These are phyloP conservation scores for Electrophaes corylata DNA, from an alignment of 2,888 invertebrate species.

Conservation along the genomic window DNA sequence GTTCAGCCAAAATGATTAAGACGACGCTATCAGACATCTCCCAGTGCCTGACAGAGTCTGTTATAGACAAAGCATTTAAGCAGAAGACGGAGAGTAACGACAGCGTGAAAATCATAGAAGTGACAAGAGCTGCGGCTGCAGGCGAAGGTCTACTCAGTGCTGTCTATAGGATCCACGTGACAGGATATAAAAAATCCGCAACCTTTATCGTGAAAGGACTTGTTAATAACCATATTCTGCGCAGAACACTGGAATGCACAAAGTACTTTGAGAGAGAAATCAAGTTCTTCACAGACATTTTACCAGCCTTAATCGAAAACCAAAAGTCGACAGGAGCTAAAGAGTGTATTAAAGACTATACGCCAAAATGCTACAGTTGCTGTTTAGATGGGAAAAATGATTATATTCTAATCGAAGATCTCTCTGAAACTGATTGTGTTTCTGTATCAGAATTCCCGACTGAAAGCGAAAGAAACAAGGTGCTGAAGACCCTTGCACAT, in stretches of 20 bases:
- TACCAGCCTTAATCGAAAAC: constrained; percentile 49
- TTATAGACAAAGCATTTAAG: constrained; percentile 53
- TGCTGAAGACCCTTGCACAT: constrained; percentile 57
- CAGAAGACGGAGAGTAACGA: constrained; percentile 53
- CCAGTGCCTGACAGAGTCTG: constrained; percentile 49
- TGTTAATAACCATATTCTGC: constrained; percentile 46
- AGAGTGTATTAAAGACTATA: constrained; percentile 49
- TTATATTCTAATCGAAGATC: constrained; percentile 60
- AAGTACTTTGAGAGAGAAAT: constrained; percentile 54
- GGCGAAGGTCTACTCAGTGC: constrained; percentile 61
- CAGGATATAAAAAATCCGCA: constrained; percentile 41
- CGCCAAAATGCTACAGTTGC: constrained; percentile 54
- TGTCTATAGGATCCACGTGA: constrained; percentile 55
- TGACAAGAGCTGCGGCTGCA: constrained; percentile 53
- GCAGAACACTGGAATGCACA: constrained; percentile 47
- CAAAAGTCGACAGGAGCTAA: constrained; percentile 53
- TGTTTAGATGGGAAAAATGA: constrained; percentile 54
- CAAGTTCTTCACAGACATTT: constrained; percentile 51
- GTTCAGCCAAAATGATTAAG: constrained; percentile 46
- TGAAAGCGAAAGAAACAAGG: constrained; percentile 45
- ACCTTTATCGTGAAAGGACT: constrained; percentile 58
- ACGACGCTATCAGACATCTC: constrained; percentile 52
- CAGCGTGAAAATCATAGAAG: constrained; percentile 42
- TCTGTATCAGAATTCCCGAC: constrained; percentile 46
- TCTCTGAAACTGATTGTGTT: constrained; percentile 47